Evolutionary conservation across 2,113 vertebrate genomes (phyloP).

Genomic region (Oxyruncus cristatus): DNA sequence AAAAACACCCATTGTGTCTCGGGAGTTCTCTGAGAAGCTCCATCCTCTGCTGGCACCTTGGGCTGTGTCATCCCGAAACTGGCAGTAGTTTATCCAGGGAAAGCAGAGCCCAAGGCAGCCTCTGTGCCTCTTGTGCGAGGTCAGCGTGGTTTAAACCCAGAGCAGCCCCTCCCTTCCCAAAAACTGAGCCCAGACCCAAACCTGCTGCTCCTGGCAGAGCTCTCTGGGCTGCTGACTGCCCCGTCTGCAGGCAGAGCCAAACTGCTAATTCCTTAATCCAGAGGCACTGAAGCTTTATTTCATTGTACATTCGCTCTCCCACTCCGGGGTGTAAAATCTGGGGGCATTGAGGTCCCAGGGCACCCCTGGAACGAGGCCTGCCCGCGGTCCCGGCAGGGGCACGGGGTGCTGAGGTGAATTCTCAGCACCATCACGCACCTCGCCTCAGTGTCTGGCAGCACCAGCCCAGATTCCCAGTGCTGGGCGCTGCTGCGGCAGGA

Average conservation of each 20-base stretch:
- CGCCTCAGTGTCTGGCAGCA: neutral
- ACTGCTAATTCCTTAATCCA: neutral
- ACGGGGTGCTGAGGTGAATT: neutral
- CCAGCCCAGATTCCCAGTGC: neutral
- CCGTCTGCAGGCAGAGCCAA: neutral
- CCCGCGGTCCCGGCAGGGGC: neutral
- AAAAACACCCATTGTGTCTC: neutral
- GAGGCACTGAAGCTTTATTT: neutral
- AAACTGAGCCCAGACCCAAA: neutral
- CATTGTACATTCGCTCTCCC: neutral
- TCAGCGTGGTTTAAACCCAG: neutral
- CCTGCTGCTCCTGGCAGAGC: neutral
- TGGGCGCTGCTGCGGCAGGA: slow-evolving; percentile 33
- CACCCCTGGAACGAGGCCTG: neutral
- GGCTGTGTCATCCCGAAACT: neutral
- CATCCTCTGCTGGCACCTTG: neutral
- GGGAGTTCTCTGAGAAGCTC: neutral
- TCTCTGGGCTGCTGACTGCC: neutral
- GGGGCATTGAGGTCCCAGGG: neutral
- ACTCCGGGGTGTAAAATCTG: neutral
- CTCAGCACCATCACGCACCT: neutral
- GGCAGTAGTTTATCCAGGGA: neutral
- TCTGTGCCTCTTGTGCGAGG: neutral
- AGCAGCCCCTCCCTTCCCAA: neutral
- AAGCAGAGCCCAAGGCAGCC: neutral